These are phyloP conservation scores for Centrocercus urophasianus DNA, from an alignment of 2,113 vertebrate genomes.

Conservation along the genomic window DNA sequence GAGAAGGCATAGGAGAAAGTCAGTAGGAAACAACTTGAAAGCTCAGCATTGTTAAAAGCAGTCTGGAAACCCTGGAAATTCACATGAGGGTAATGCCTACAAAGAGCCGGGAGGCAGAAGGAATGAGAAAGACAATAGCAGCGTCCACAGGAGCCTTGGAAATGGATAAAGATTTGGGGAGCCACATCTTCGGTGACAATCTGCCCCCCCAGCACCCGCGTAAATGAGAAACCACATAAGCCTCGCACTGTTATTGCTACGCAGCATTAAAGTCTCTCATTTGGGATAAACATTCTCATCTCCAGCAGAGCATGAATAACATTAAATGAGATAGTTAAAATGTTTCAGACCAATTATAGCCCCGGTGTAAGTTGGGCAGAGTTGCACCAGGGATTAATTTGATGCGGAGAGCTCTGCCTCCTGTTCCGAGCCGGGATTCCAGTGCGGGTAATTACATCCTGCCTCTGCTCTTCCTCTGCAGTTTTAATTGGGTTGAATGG, in stretches of 20 bases:
- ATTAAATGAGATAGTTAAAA: slow-evolving; percentile 77
- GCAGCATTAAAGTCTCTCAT: slow-evolving; percentile 71
- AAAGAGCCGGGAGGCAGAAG: neutral
- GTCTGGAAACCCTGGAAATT: slow-evolving; percentile 57
- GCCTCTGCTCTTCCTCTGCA: slow-evolving; percentile 57
- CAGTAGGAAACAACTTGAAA: slow-evolving; percentile 62
- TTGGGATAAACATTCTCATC: slow-evolving; percentile 77
- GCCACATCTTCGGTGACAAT: slow-evolving; percentile 45
- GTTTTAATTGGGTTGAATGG: slow-evolving; percentile 72
- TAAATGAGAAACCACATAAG: slow-evolving; percentile 63
- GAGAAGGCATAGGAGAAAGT: slow-evolving; percentile 58
- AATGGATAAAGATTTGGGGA: slow-evolving; percentile 38
- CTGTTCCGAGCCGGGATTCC: slow-evolving; percentile 66
- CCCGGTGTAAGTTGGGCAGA: slow-evolving; percentile 62
- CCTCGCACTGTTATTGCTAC: slow-evolving; percentile 59
- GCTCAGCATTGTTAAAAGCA: slow-evolving; percentile 47
- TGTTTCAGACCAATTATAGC: slow-evolving; percentile 71
- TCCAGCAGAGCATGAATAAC: slow-evolving; percentile 74
- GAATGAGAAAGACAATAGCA: neutral
- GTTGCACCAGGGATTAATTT: slow-evolving; percentile 69
- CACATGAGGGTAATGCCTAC: slow-evolving; percentile 36
- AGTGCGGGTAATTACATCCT: slow-evolving; percentile 60
- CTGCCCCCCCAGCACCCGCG: slow-evolving; percentile 52
- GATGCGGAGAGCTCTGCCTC: slow-evolving; percentile 56
- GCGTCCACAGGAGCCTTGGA: neutral